Conservation (phyloP, 92 coral and sea anemone genomes). For the Diadumene lineata region DNA sequence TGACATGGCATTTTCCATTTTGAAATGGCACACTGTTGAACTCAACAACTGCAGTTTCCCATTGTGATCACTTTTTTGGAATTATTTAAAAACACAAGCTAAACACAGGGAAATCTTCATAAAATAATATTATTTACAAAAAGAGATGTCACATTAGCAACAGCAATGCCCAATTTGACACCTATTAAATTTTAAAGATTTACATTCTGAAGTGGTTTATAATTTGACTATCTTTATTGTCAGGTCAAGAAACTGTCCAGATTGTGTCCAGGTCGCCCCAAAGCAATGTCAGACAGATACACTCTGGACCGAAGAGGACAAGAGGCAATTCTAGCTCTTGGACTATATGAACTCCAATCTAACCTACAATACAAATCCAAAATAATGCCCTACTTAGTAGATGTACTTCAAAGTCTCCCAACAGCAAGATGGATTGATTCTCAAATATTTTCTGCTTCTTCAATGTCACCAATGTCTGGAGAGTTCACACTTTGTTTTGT, state of each 20-base stretch:
- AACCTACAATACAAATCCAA: slow-evolving; percentile 79
- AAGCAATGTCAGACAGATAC: slow-evolving; percentile 48
- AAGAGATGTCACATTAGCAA: too few species aligned
- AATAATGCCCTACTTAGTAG: slow-evolving; percentile 87
- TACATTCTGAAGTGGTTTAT: too few species aligned
- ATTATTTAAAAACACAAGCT: too few species aligned
- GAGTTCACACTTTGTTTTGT: slow-evolving; percentile 92
- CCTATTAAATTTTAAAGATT: too few species aligned
- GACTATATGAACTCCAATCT: slow-evolving; percentile 77
- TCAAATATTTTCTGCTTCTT: slow-evolving; percentile 39
- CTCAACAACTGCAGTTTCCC: too few species aligned
- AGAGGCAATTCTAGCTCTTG: slow-evolving; percentile 89
- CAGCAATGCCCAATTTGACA: too few species aligned
- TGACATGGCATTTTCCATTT: too few species aligned
- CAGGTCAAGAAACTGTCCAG: slow-evolving; percentile 89
- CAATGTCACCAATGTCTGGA: slow-evolving; percentile 77
- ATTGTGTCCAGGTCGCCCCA: slow-evolving; percentile 82
- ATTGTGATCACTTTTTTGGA: too few species aligned
- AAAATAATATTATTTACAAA: too few species aligned
- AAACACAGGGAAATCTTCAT: too few species aligned
- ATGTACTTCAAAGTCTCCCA: slow-evolving; percentile 78
- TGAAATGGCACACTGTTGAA: too few species aligned
- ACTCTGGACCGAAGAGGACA: slow-evolving; percentile 78
- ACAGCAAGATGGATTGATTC: slow-evolving; percentile 81
- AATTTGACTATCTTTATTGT: too few species aligned